Base-by-base conservation (phyloP, 2,113 vertebrate species). In the Euleptes europaea region DNA sequence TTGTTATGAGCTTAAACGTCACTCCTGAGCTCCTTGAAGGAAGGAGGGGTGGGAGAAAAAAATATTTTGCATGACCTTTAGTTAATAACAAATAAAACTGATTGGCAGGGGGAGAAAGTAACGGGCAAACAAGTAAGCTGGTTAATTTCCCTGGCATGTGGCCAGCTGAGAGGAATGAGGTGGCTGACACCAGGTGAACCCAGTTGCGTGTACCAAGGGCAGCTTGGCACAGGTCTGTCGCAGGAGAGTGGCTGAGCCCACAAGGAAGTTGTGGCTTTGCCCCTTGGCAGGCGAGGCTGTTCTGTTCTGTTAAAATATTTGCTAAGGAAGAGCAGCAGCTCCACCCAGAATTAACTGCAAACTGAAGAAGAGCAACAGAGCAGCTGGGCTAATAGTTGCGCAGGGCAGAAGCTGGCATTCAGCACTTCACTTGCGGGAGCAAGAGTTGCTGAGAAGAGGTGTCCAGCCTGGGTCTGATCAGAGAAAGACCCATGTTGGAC, bases 231-330 rank as follows among this genome's bases (percentile, higher is more conserved):
- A 0, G 83, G 5, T 60, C 54, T n/a, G 11, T 44, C 2, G 15
- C 17, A 3, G 71, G 40, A 75, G 82, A 28, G 54, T 35, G 82
- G 13, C 57, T 6, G 5, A 66, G 51, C 76, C 83, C 40, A 85
- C 14, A 2, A 79, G 92, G 94, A 91, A 90, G 87, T 2, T 38
- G 67, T 54, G 0, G 93, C 83, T 84, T 91, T 11, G 7, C 91
- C 90, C 91, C 91, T 93, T 91, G 92, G 88, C 93, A 91, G 89
- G 84, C 75, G 54, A 78, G 33, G 76, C 82, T 92, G 77, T 65
- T 42, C 82, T 92, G 77, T 65, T 42, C 35, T 87, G 82, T 51
- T 84, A 90, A 94, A 94, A 93, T 93, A 94, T 95, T 94, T 94
- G 82, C 93, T 80, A 88, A 87, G 82, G 75, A 85, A 92, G 88